A percentile compares a stretch with the other conserved stretches of the same genome.
These are phyloP conservation scores for Cyrtodaria siliqua DNA, from an alignment of 2,888 invertebrate species.

Conservation along the genomic window DNA sequence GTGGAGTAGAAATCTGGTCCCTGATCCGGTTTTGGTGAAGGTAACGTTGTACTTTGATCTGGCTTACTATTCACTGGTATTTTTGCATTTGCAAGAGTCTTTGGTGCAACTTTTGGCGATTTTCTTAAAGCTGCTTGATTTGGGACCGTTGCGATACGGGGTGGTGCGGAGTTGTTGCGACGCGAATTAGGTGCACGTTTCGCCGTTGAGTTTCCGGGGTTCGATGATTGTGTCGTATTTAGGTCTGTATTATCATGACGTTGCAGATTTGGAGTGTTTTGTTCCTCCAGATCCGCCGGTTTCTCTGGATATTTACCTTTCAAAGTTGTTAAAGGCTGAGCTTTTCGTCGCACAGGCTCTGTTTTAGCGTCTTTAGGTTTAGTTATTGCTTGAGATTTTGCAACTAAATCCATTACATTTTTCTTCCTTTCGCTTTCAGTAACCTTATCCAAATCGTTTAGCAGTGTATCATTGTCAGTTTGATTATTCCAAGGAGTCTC, in stretches of 20 bases:
- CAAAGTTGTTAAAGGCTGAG: slow-evolving; percentile 80
- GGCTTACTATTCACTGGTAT: slow-evolving; percentile 22
- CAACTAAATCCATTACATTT: slow-evolving; percentile 66
- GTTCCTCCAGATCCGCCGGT: slow-evolving; percentile 49
- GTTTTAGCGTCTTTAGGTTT: slow-evolving; percentile 60
- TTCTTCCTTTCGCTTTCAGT: slow-evolving; percentile 67
- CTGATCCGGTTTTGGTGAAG: slow-evolving; percentile 20
- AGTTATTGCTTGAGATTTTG: slow-evolving; percentile 68
- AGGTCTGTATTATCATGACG: slow-evolving; percentile 58
- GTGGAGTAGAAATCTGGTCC: slow-evolving; percentile 60
- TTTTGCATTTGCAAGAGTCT: slow-evolving; percentile 5
- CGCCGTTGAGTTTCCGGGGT: slow-evolving; percentile 39
- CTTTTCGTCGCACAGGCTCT: slow-evolving; percentile 71
- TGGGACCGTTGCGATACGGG: slow-evolving; percentile 79
- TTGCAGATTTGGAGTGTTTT: slow-evolving; percentile 65
- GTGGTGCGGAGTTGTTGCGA: slow-evolving; percentile 79
- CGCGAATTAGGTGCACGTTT: slow-evolving; percentile 63
- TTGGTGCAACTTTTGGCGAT: slow-evolving; percentile 39
- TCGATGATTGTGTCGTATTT: slow-evolving; percentile 51
- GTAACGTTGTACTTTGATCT: slow-evolving; percentile 33
- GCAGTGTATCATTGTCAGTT: slow-evolving; percentile 28
- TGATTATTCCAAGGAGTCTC: slow-evolving; percentile 60
- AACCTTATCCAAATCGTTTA: slow-evolving; percentile 42
- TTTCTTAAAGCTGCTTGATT: slow-evolving; percentile 60
- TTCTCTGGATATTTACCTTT: slow-evolving; percentile 67